These are phyloP conservation scores for Spodoptera picta DNA, from an alignment of 2,888 invertebrate species.

Conservation along the genomic window DNA sequence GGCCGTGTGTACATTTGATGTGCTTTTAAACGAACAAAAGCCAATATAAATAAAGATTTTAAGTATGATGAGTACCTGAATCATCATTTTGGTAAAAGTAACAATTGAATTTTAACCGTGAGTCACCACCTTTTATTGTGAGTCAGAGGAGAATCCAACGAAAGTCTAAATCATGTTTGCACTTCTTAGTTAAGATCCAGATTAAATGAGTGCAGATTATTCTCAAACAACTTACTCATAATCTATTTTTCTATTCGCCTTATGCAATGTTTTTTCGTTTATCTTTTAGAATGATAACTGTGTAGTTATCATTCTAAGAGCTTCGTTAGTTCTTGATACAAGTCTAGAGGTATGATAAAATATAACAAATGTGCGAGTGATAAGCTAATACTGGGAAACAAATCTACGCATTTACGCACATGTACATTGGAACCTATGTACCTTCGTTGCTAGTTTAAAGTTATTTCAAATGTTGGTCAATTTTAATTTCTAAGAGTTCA, in stretches of 20 bases:
- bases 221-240: not conserved
- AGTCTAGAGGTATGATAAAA: slow-evolving; percentile 8
- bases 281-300: slow-evolving; percentile 2
- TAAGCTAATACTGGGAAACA: slow-evolving; percentile 16
- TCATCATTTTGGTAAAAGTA: slow-evolving; percentile 30
- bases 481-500: slow-evolving; percentile 21
- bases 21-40: slow-evolving; percentile 5
- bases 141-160: slow-evolving; percentile 28
- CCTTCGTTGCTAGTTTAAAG: too few relatives aligned
- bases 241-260: not conserved
- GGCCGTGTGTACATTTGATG: too few relatives aligned
- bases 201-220: too few relatives aligned
- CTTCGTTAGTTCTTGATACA: slow-evolving; percentile 14
- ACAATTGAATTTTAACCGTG: slow-evolving; percentile 18
- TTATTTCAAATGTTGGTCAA: slow-evolving; percentile 3
- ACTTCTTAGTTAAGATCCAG: too few relatives aligned
- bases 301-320: too few relatives aligned
- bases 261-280: slow-evolving; percentile 9
- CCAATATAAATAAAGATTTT: slow-evolving; percentile 4
- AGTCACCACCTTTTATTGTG: slow-evolving; percentile 35
- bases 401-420: too few relatives aligned
- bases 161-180: too few relatives aligned
- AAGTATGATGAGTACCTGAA: slow-evolving; percentile 11
- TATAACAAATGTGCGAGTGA: slow-evolving; percentile 5
- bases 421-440: too few relatives aligned